Base-by-base conservation (phyloP, 2,797 vertebrate species). In the Oryzias sinensis region DNA sequence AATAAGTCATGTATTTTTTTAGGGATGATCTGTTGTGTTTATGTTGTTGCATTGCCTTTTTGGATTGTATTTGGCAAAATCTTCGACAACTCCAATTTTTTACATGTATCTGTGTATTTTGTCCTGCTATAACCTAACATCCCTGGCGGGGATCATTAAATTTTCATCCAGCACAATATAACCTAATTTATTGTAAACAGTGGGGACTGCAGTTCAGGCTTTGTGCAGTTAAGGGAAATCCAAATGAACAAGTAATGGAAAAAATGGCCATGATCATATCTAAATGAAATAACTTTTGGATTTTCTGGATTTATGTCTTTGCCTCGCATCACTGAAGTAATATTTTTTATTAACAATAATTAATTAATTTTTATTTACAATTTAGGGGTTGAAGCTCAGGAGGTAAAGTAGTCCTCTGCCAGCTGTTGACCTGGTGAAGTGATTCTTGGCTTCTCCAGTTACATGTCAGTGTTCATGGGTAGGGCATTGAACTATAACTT, bases 101-200 rank as follows among this genome's bases (percentile, higher is more conserved):
- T 45, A 27, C 2, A 73, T 52, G 56, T 68, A 57, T 62, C 49
- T 56, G 43, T 27, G 29, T 55, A 37, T 16, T 60, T 57, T 66
- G 29, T 66, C 29, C 44, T 60, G 40, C 57, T 71, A 54, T 16
- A 60, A 62, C 64, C 53, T 76, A 62, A 70, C 76, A 50, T 76
- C 62, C 61, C 55, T 49, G 57, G 2, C 15, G 56, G 56, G 49
- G 55, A 58, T 61, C 64, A 74, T 79, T 74, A 74, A 77, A 40
- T 20, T 62, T 70, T 67, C 65, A 71, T 72, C 46, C 62, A 61
- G 40, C 59, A 55, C 62, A 59, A 61, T 74, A 70, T 65, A 61
- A 65, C 57, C 40, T 53, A 68, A 77, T 79, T 63, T 64, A 72
- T 59, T 18, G 52, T 52, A 20, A 66, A 61, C 68, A 65, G 18